Evolutionary conservation across 2,888 invertebrate species (phyloP), one percentile per base, ranked within the genome.

Genomic region (Drosophila phalerata): DNA sequence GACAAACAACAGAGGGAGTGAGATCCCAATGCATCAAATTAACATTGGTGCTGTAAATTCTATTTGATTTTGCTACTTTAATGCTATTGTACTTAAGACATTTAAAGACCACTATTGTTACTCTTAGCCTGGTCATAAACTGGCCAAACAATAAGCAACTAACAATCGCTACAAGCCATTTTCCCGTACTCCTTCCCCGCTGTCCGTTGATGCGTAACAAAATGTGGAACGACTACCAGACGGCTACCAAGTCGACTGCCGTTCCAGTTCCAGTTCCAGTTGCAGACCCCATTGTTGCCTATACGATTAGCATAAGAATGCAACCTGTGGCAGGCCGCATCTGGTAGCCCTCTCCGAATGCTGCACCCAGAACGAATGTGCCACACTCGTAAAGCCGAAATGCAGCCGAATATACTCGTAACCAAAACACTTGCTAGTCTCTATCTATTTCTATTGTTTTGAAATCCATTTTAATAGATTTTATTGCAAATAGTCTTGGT

Each of bases 251-350:
- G 63, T 22, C 38, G 48, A 56, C 45, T 56, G 30, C 43, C 32
- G 66, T 53, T 52, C 34, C 66, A 77, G 58, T 45, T 61, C 38
- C 38, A 22, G 22, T 22, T 22, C 4, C 22, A 22, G 22, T 22
- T 22, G 3, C 34, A 55, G 37, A 47, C 15, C 28, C 40, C 58
- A 66, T 82, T 87, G 88, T 82, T 22, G 22, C 4, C 30, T 37
- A 37, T 40, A n/a, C 56, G 77, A 85, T 85, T 85, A 79, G 79
- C 84, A 85, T 85, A 85, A 89, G 84, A 85, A 85, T 87, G 82
- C 76, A 72, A 77, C 82, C 85, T 84, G 83, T 63, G 81, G 63
- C 74, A 81, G 47, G 65, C 61, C 40, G 30, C 79, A 52, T 52
- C 65, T 67, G 73, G 68, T 75, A 81, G 82, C 77, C 58, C 45